phyloP scores from a whole-genome alignment of 2,113 vertebrate genomes.

The Lutjanus erythropterus region DNA sequence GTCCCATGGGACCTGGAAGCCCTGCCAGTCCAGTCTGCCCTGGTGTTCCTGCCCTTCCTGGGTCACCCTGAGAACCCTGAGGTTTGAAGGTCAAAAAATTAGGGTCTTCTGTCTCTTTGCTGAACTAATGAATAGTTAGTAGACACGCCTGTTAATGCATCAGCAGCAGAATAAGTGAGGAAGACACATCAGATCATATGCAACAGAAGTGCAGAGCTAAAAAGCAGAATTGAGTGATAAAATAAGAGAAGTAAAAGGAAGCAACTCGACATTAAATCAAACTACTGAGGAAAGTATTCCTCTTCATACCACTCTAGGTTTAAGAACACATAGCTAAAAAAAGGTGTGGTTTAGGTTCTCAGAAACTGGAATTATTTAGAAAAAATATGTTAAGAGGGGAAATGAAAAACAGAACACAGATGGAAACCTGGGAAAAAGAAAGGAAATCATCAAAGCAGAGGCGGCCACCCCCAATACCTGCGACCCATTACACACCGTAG shows the following conservation, averaged over 20 bases:
- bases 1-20: constrained; percentile 91
- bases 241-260: neutral
- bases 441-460: constrained; percentile 45
- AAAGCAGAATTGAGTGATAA: neutral
- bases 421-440: neutral
- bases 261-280: neutral
- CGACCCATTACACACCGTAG: constrained; percentile 60
- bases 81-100: neutral
- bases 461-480: constrained; percentile 63
- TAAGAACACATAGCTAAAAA: too few species aligned
- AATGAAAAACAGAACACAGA: neutral
- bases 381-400: neutral
- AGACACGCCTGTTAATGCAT: neutral
- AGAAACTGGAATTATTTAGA: neutral
- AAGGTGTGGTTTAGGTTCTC: neutral
- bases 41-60: constrained; percentile 78
- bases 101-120: neutral
- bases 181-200: neutral
- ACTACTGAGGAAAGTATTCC: neutral
- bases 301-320: neutral
- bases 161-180: neutral
- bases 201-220: neutral
- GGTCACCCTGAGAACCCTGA: constrained; percentile 88
- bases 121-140: neutral
- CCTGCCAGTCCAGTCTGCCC: constrained; percentile 88